Conservation (phyloP, 2,888 invertebrate species). For the Psylliodes chrysocephalus region DNA sequence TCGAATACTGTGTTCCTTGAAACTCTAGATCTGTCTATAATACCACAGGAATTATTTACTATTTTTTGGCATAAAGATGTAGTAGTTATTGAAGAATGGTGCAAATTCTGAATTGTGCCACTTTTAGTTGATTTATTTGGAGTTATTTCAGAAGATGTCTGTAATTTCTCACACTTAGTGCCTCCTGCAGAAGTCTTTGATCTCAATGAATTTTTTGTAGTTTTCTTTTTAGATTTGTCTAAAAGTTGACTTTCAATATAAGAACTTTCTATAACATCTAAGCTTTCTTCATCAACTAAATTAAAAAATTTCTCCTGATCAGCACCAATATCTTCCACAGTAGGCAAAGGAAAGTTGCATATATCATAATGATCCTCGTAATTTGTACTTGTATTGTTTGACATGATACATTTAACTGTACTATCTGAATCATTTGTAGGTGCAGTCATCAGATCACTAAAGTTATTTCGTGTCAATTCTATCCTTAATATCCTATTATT, state of each 20-base stretch:
- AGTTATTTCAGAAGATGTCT: not conserved
- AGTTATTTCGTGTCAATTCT: too few relatives aligned
- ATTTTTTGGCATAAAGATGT: too few relatives aligned
- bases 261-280: slow-evolving; percentile 37
- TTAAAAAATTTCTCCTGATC: not conserved
- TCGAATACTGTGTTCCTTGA: not conserved
- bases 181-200: too few relatives aligned
- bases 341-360: not conserved
- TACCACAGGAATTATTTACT: not conserved
- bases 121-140: not conserved
- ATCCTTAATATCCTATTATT: too few relatives aligned
- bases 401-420: too few relatives aligned
- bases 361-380: not conserved
- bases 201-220: too few relatives aligned
- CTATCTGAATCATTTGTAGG: too few relatives aligned
- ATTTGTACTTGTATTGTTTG: too few relatives aligned
- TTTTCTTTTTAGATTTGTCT: not conserved
- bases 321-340: not conserved
- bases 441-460: too few relatives aligned
- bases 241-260: slow-evolving; percentile 1
- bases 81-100: too few relatives aligned
- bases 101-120: too few relatives aligned
- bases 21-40: not conserved
- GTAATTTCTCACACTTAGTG: not conserved
- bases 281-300: slow-evolving; percentile 1